Evolutionary conservation across 2,113 vertebrate genomes (phyloP).

Genomic region (Aptenodytes patagonicus): DNA sequence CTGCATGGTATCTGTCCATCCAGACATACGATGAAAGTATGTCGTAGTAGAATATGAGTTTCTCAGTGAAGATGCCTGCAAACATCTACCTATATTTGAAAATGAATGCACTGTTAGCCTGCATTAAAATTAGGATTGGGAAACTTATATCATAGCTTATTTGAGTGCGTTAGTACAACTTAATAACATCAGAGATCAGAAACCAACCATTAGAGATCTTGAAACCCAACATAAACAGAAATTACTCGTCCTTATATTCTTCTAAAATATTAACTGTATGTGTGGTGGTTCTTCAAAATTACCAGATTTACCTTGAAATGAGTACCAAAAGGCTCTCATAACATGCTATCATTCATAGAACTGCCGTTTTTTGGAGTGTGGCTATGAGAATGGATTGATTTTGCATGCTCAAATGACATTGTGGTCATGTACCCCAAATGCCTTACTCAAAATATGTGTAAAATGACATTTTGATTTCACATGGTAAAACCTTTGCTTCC

Average conservation of each 20-base stretch:
- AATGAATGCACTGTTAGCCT: not conserved
- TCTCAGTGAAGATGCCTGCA: not conserved
- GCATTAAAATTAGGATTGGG: not conserved
- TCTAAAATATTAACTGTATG: not conserved
- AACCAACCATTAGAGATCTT: not conserved
- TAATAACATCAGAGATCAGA: not conserved
- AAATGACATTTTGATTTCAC: not conserved
- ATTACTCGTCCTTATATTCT: not conserved
- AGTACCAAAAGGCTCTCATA: not conserved
- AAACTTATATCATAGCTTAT: not conserved
- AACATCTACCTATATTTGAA: not conserved
- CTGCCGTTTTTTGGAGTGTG: not conserved
- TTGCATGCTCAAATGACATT: not conserved
- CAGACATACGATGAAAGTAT: not conserved
- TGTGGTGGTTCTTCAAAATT: not conserved
- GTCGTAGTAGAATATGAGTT: fast-evolving
- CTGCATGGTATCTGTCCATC: not conserved
- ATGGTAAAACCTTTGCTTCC: not conserved
- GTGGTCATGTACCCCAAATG: not conserved
- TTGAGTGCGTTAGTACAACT: not conserved
- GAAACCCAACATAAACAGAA: not conserved
- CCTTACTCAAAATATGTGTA: not conserved
- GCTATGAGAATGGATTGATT: not conserved
- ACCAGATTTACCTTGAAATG: not conserved
- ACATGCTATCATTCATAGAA: not conserved